Evolutionary conservation across 2,113 vertebrate species (phyloP).

Genomic region (Crypturellus undulatus): DNA sequence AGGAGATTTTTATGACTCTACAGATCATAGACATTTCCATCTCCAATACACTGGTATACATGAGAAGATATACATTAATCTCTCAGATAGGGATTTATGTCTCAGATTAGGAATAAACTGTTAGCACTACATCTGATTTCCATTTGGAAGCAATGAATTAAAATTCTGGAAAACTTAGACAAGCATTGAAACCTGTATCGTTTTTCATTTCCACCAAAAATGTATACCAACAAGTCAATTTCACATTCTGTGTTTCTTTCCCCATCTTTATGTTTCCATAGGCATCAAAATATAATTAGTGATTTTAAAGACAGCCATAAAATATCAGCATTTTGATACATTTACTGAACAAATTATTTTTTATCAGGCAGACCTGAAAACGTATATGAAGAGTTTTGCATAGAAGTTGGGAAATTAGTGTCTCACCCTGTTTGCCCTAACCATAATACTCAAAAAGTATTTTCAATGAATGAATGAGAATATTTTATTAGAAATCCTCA

Average conservation of each 20-base stretch:
- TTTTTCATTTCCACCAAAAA: neutral
- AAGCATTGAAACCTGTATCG: neutral
- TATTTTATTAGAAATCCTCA: neutral
- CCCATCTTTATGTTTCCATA: neutral
- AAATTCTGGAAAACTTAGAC: neutral
- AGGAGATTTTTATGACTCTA: too few species aligned
- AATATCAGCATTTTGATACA: neutral
- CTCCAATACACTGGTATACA: neutral
- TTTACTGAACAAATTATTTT: neutral
- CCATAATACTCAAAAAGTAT: neutral
- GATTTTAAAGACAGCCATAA: neutral
- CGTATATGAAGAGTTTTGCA: rapidly evolving
- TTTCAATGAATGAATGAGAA: neutral
- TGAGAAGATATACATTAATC: neutral
- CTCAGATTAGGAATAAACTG: neutral
- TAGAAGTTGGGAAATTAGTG: neutral
- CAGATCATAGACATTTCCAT: too few species aligned
- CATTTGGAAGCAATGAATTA: neutral
- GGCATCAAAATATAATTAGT: neutral
- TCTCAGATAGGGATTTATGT: neutral
- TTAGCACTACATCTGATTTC: neutral
- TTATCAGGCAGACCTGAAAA: neutral
- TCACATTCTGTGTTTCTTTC: neutral
- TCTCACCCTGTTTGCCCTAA: neutral
- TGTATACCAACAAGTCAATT: neutral